A percentile compares a stretch with the other conserved stretches of the same genome.
Evolutionary conservation across 2,888 invertebrate species (phyloP).

Genomic region (Andrena minutula): DNA sequence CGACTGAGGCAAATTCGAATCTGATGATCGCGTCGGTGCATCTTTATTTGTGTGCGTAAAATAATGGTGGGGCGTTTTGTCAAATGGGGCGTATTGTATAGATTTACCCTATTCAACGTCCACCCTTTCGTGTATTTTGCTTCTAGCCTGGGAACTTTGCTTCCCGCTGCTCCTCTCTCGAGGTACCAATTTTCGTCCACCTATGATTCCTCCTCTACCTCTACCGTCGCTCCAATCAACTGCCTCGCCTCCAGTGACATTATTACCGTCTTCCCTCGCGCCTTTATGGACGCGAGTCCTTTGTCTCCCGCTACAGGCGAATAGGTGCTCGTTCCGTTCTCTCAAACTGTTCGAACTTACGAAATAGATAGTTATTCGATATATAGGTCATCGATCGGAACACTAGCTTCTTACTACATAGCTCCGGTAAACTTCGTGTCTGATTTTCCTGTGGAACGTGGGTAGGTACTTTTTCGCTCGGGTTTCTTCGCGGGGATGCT

Average conservation of each 20-base stretch:
- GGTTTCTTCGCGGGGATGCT: slow-evolving; percentile 5
- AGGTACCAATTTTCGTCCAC: neutral
- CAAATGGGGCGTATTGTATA: too few relatives aligned
- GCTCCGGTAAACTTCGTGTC: slow-evolving; percentile 11
- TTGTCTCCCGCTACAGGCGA: slow-evolving; percentile 20
- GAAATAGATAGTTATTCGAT: slow-evolving; percentile 55
- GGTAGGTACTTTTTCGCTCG: neutral
- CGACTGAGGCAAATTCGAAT: too few relatives aligned
- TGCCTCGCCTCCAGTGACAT: slow-evolving; percentile 10
- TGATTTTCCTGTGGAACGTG: neutral
- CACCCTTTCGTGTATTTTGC: too few relatives aligned
- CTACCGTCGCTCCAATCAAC: slow-evolving; percentile 22
- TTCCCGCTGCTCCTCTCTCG: neutral
- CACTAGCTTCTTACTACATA: slow-evolving; percentile 23
- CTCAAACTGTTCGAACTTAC: slow-evolving; percentile 24
- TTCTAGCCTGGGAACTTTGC: neutral
- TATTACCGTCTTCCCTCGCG: slow-evolving; percentile 33
- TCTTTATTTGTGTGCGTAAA: too few relatives aligned
- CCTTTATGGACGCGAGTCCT: slow-evolving; percentile 30
- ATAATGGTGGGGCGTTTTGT: too few relatives aligned
- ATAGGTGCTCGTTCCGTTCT: too few relatives aligned
- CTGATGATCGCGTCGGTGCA: too few relatives aligned
- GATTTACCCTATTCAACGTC: too few relatives aligned
- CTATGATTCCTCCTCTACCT: slow-evolving; percentile 7
- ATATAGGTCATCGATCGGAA: slow-evolving; percentile 48